phyloP scores from a whole-genome alignment of 2,113 vertebrate species.

The Fukomys damarensis region DNA sequence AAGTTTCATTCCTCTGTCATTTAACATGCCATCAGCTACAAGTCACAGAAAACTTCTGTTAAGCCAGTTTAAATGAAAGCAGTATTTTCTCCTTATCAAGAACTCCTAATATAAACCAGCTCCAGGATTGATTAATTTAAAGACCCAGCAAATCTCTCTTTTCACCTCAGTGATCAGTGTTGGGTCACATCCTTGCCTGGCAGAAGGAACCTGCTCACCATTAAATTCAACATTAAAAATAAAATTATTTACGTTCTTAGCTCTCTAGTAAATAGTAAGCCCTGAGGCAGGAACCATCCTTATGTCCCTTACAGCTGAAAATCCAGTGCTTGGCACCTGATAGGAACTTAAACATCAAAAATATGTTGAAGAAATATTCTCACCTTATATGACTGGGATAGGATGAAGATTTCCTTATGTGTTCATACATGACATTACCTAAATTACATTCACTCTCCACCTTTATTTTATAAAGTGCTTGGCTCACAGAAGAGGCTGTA shows the following conservation, averaged over 20 bases:
- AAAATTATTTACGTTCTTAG: background rate
- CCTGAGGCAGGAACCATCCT: background rate
- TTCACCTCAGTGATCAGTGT: background rate
- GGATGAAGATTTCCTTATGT: background rate
- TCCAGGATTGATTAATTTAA: background rate
- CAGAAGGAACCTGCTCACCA: background rate
- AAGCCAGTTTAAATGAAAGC: conserved; percentile 29
- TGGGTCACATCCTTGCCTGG: background rate
- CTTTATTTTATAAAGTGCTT: background rate
- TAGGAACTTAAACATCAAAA: background rate
- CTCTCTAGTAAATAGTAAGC: background rate
- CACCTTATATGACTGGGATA: background rate
- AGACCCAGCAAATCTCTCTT: background rate
- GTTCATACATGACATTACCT: background rate
- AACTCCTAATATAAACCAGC: background rate
- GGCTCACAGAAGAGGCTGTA: background rate
- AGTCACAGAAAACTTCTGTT: background rate
- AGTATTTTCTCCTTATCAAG: background rate
- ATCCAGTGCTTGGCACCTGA: background rate
- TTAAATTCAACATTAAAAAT: background rate
- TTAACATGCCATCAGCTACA: conserved; percentile 16
- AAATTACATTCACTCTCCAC: background rate
- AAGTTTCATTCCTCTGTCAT: background rate
- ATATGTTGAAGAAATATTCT: background rate
- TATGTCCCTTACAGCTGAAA: background rate